Evolutionary conservation across 2,113 vertebrate genomes (phyloP), one percentile per base, ranked within the genome.

Genomic region (Clarias gariepinus): DNA sequence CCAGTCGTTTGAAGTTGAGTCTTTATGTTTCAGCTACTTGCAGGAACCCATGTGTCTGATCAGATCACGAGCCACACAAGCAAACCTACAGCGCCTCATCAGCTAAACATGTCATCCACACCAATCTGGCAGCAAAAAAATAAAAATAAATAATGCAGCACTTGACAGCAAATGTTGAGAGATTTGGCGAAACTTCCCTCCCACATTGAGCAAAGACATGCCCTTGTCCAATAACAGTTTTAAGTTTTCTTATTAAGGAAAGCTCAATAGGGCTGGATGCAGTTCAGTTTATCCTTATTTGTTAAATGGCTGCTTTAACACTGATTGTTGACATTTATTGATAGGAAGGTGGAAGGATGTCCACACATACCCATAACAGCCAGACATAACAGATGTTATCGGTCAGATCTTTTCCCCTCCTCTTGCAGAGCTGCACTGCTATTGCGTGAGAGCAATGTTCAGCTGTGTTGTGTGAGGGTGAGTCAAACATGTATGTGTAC

Each of bases 371-470:
- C 63, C 55, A 76, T 71, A 85, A 86, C 33, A 36, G 66, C 47
- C 86, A 90, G 88, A 90, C 89, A 91, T 47, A 91, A 91, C 89
- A 91, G 61, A 28, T 66, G 52, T 81, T 90, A 91, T 88, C 89
- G 8, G 61, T 81, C 58, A 66, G 47, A 87, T 89, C 86, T 76
- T 77, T 47, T 81, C 74, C 21, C 81, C 83, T 69, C 60, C 78
- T 25, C 78, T 71, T 78, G 9, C 36, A 66, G 82, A 71, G 77
- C 81, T 85, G 71, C 86, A 81, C 77, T 83, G 73, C 66, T 87
- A 69, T 92, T 91, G 92, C 91, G 92, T 93, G 92, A 92, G 90
- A 87, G 60, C 74, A 19, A 79, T n/a, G 25, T 79, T 86, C 19
- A 76, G 82, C 81, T 86, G 68, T 82, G 81, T 68, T 63, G 82